Conservation (phyloP, 30 jellyfish, hydroid and myxozoan species). For the Euphysa ruthae region DNA sequence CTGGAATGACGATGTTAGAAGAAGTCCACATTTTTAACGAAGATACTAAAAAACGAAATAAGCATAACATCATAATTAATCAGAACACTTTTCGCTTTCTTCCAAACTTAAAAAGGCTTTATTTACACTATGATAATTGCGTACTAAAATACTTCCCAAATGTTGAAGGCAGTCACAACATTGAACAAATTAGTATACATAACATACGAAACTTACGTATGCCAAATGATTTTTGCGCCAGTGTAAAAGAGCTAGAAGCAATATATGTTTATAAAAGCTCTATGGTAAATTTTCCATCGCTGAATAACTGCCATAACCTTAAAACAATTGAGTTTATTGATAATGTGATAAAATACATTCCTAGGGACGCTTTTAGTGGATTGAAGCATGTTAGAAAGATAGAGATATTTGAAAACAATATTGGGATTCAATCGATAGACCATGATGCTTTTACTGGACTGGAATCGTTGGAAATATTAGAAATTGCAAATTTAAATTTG, state of each 20-base stretch:
- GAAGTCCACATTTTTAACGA: not conserved
- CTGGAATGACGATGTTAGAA: not conserved
- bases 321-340: not conserved
- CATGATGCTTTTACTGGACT: slow-evolving; percentile 18
- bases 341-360: not conserved
- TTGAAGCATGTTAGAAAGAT: not conserved
- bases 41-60: not conserved
- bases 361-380: slow-evolving; percentile 25
- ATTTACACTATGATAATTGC: not conserved
- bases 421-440: not conserved
- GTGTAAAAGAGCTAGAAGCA: not conserved
- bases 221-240: slow-evolving; percentile 10
- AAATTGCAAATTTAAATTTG: slow-evolving; percentile 14
- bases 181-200: not conserved
- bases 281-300: slow-evolving; percentile 1
- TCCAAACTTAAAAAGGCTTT: not conserved
- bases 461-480: slow-evolving; percentile 12
- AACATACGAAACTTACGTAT: not conserved
- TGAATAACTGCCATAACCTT: not conserved
- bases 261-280: not conserved
- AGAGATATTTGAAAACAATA: not conserved
- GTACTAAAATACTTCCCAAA: slow-evolving; percentile 3
- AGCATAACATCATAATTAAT: not conserved
- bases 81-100: slow-evolving; percentile 12
- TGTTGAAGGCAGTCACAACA: slow-evolving; percentile 13